Percentiles rank a stretch among this genome's conserved stretches.
Evolutionary conservation across 2,797 vertebrate genomes (phyloP).

Genomic region (Tenualosa ilisha): DNA sequence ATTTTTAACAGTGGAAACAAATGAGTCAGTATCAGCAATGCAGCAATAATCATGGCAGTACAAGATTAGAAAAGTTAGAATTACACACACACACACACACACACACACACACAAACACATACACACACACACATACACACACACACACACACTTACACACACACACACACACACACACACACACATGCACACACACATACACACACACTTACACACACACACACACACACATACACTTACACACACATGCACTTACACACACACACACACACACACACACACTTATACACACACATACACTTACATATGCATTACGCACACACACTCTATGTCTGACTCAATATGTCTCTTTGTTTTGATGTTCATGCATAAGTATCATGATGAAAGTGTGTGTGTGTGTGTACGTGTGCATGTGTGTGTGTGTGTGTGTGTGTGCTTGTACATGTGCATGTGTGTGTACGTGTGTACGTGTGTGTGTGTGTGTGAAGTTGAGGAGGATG

Average conservation of each 20-base stretch:
- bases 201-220: not conserved
- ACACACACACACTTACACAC: no score
- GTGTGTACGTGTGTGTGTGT: not conserved
- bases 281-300: no score
- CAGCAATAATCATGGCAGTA: not conserved
- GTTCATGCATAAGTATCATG: no score
- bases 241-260: no score
- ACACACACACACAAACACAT: not conserved
- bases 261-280: no score
- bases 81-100: not conserved
- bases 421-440: not conserved
- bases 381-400: constrained; percentile 4
- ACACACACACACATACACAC: not conserved
- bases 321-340: no score
- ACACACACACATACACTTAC: not conserved
- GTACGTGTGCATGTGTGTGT: not conserved
- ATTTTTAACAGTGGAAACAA: constrained; percentile 7
- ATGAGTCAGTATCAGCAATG: not conserved
- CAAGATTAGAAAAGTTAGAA: not conserved
- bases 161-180: no score
- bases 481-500: not conserved
- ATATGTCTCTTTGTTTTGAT: no score
- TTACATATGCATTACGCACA: no score
- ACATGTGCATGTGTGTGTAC: not conserved
- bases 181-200: not conserved